Conservation (phyloP, 1,140 invertebrate species). For the Whitmania pigra region DNA sequence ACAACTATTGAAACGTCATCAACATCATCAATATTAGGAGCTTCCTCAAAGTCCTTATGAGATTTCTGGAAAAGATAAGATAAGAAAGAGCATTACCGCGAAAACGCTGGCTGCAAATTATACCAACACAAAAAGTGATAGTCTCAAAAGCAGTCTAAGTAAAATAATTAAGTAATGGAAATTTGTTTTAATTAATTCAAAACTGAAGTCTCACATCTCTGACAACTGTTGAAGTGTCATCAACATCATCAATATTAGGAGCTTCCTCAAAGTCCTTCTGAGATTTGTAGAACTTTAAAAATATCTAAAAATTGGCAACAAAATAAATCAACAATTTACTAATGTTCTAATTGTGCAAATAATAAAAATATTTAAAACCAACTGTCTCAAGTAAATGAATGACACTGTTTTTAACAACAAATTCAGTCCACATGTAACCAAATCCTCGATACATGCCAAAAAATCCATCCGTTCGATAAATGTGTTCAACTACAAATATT, state of each 20-base stretch:
- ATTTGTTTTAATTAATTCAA: conserved; percentile 6
- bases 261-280: conserved; percentile 19
- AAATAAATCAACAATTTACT: not conserved
- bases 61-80: too few relatives aligned
- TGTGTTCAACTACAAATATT: conserved; percentile 54
- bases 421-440: conserved; percentile 58
- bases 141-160: conserved; percentile 47
- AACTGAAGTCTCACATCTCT: conserved; percentile 3
- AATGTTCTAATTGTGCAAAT: not conserved
- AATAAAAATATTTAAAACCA: conserved; percentile 16
- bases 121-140: conserved; percentile 56
- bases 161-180: conserved; percentile 17
- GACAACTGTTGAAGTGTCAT: conserved; percentile 2
- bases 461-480: conserved; percentile 67
- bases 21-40: too few relatives aligned
- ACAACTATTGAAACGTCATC: too few relatives aligned
- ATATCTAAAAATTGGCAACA: conserved; percentile 1
- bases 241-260: not conserved
- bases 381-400: conserved; percentile 36
- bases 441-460: conserved; percentile 69
- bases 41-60: too few relatives aligned
- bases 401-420: conserved; percentile 47
- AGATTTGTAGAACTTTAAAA: conserved; percentile 40
- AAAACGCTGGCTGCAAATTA: conserved; percentile 71
- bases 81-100: conserved; percentile 48